A percentile compares a stretch with the other conserved stretches of the same genome.
Conservation (phyloP, 2,888 invertebrate genomes). For the Invenusta paracnida region DNA sequence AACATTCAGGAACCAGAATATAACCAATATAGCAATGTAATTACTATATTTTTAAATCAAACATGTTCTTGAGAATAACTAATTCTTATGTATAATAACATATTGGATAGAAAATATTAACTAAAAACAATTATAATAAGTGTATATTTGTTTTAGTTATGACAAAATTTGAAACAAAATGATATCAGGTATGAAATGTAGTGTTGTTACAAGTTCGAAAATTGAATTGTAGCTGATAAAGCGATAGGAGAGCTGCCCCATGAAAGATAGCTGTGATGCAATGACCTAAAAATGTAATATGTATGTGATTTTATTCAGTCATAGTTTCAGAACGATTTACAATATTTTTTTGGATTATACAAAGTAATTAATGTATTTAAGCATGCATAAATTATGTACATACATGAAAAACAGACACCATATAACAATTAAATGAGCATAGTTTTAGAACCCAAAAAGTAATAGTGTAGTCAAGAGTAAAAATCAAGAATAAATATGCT, state of each 20-base stretch:
- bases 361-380: constrained; percentile 25
- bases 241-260: too few relatives aligned
- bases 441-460: constrained; percentile 8
- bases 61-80: too few relatives aligned
- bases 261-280: too few relatives aligned
- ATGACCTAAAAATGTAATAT: too few relatives aligned
- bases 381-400: constrained; percentile 15
- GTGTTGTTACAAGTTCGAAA: too few relatives aligned
- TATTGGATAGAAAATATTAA: too few relatives aligned
- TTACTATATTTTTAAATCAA: too few relatives aligned
- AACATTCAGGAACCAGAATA: too few relatives aligned
- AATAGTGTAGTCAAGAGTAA: constrained; percentile 18
- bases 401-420: not conserved
- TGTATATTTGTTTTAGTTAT: not conserved
- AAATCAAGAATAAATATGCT: constrained; percentile 17
- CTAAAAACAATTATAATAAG: too few relatives aligned
- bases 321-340: not conserved
- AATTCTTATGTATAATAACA: too few relatives aligned
- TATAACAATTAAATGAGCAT: not conserved
- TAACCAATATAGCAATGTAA: too few relatives aligned
- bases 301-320: not conserved
- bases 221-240: too few relatives aligned
- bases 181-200: not conserved
- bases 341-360: not conserved
- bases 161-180: not conserved